Evolutionary conservation across 2,888 invertebrate species (phyloP), one percentile per base, ranked within the genome.

Genomic region (Tholera decimalis): DNA sequence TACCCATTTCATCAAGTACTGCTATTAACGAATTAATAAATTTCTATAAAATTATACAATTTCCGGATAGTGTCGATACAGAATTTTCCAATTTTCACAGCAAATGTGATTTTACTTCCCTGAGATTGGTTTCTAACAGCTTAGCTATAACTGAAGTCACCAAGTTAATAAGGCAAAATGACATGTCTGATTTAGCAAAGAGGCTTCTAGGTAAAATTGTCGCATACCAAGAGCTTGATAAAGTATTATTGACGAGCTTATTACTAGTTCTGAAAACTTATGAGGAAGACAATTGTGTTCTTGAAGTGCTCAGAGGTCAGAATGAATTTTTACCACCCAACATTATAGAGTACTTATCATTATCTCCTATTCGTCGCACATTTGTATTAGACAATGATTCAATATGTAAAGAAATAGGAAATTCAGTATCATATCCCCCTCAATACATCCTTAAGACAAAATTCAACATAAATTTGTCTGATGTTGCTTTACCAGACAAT

Each of bases 381-480:
- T 92, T 94, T 81, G 80, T 78, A 28, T 72, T 92, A 54, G 88
- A 90, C 68, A 72, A 81, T 39, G 73, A 81, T 41, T 73, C 83
- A 22, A 59, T 83, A 33, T 82, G 74, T 62, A 84, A 89, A 77
- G 82, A 91, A 58, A 85, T 90, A 30, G 86, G 87, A 51, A 91
- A 85, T 71, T 74, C 88, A 58, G 82, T 89, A 43, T 83, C 91
- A 3, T 93, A 89, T 78, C 91, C 93, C 49, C 94, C 95, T 44
- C 92, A 93, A 66, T 89, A 92, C 67, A 85, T 93, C 51, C 85
- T 95, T 7, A 93, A 93, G 82, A 85, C 88, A 3, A 95, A 93
- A 83, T 95, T 93, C 73, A 93, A 93, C 77, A 93, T 95, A 18
- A 92, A 93, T 83, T 86, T 95, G 63, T 86, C 91, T 22, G 94